Evolutionary conservation across 2,888 invertebrate genomes (phyloP).

Genomic region (Pristionchus mayeri): DNA sequence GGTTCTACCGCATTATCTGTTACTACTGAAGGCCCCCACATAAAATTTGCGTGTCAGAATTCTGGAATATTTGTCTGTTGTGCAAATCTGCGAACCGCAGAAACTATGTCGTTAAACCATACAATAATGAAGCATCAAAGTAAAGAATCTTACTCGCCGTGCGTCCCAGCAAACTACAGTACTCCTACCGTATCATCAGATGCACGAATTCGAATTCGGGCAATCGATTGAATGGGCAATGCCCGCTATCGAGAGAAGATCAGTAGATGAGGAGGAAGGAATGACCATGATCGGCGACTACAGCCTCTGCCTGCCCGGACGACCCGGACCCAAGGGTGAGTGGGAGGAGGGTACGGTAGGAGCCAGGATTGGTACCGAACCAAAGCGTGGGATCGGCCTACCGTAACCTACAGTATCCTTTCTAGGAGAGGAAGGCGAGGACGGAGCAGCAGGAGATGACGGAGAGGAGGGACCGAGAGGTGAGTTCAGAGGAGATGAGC

Average conservation of each 20-base stretch:
- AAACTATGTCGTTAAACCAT: no score
- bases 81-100: no score
- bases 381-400: background rate
- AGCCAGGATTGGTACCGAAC: background rate
- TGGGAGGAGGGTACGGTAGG: background rate
- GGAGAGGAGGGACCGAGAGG: slow-evolving; percentile 25
- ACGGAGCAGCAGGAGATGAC: background rate
- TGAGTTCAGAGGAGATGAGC: no score
- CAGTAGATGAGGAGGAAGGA: slow-evolving; percentile 24
- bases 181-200: background rate
- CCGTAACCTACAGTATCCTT: background rate
- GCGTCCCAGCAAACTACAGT: background rate
- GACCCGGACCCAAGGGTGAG: slow-evolving; percentile 40
- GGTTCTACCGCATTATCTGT: background rate
- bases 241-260: background rate
- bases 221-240: background rate
- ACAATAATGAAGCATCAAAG: no score
- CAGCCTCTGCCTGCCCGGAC: slow-evolving; percentile 37
- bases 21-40: no score
- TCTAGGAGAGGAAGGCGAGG: background rate
- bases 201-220: slow-evolving; percentile 32
- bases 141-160: background rate
- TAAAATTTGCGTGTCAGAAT: no score
- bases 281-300: background rate
- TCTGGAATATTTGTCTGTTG: no score